Base-by-base conservation (phyloP, 2,888 invertebrate species). In the Idaea aversata region DNA sequence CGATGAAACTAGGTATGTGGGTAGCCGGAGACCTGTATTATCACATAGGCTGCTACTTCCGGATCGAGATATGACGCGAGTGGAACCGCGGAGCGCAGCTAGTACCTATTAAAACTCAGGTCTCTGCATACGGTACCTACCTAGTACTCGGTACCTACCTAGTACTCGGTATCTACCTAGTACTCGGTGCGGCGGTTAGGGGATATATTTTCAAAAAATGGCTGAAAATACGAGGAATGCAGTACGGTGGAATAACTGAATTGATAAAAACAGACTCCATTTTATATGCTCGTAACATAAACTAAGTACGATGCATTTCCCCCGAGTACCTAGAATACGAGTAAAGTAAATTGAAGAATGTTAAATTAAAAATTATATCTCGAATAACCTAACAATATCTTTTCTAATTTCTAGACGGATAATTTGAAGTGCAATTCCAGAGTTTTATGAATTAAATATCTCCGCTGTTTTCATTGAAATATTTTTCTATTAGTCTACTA, bases 181-280 rank as follows among this genome's bases (percentile, higher is more conserved):
- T 63, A 63, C 62, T 70, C 61, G 15, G 34, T 34, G 60, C 62
- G 38, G 66, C 66, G 35, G 64, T 35, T 13, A 47, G 73, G 66
- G 68, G 70, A 68, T 61, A 65, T 63, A 58, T 67, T 67, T 62
- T 62, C 65, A 64, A 63, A 58, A 71, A 73, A 73, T 72, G 68
- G 70, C 47, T 47, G 68, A 67, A 71, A 68, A 71, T 70, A 62
- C 67, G 68, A 63, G 65, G 60, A 63, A 65, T 70, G 66, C 70
- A 64, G 59, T 63, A 68, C 61, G 34, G 59, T 63, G 60, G 69
- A 38, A 61, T 66, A 69, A 68, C 66, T 59, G 36, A 67, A 68
- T 68, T 71, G 67, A 70, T 70, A 66, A 68, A 69, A 71, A 68
- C 65, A 64, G 69, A 67, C 69, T 70, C 15, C 15, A 59, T 59